phyloP scores from a whole-genome alignment of 2,888 invertebrate genomes.

The Blomia tropicalis region DNA sequence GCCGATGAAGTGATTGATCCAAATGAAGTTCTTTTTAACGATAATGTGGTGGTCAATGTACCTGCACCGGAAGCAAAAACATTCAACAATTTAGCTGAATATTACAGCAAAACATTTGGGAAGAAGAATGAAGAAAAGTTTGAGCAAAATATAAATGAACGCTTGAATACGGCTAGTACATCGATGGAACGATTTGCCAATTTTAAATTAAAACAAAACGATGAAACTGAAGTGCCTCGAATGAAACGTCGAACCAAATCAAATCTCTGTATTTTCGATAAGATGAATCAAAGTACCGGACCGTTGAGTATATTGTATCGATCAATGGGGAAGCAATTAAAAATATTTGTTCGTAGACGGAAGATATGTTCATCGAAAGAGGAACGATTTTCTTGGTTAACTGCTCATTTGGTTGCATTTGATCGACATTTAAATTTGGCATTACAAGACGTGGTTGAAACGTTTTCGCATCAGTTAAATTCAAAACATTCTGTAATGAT shows the following conservation, averaged over 20 bases:
- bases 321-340: background rate
- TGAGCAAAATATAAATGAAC: background rate
- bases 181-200: background rate
- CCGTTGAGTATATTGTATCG: constrained; percentile 13
- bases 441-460: constrained; percentile 61
- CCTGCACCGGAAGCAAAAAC: constrained; percentile 21
- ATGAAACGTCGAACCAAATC: background rate
- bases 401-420: constrained; percentile 51
- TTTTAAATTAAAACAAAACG: constrained; percentile 2
- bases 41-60: background rate
- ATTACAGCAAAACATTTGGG: constrained; percentile 25
- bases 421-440: constrained; percentile 88
- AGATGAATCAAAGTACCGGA: constrained; percentile 16
- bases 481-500: constrained; percentile 33
- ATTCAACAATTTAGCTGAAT: constrained; percentile 26
- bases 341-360: constrained; percentile 20
- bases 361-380: background rate
- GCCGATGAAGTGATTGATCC: constrained; percentile 24
- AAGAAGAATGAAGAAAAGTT: background rate
- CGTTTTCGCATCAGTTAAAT: constrained; percentile 48
- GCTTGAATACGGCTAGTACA: background rate
- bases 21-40: constrained; percentile 19
- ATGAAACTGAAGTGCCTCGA: background rate
- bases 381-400: constrained; percentile 15
- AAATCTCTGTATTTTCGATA: constrained; percentile 14